A percentile compares a stretch with the other conserved stretches of the same genome.
Evolutionary conservation across 1,140 invertebrate species (phyloP).

Genomic region (Vollenhovia emeryi): DNA sequence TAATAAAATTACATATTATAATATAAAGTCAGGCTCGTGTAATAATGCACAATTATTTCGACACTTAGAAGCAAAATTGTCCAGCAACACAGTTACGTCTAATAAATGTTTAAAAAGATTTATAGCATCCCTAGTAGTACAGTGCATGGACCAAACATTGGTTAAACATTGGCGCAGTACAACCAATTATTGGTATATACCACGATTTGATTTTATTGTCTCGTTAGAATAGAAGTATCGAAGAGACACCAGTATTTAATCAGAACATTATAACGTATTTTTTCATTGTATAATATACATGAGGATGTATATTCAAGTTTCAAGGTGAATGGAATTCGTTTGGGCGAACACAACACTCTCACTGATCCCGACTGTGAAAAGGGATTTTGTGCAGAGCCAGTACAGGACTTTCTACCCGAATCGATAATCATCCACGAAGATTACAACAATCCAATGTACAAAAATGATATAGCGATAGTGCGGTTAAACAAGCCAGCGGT

Average conservation of each 20-base stretch:
- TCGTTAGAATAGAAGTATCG: background rate
- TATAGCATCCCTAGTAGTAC: too few species aligned
- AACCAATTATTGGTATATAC: too few species aligned
- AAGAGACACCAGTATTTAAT: background rate
- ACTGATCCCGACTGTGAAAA: slow-evolving; percentile 87
- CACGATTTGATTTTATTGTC: background rate
- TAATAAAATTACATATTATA: too few species aligned
- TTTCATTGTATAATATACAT: background rate
- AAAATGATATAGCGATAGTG: slow-evolving; percentile 90
- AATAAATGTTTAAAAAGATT: too few species aligned
- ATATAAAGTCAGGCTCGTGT: too few species aligned
- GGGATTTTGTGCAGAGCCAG: slow-evolving; percentile 85
- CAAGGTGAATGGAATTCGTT: slow-evolving; percentile 85
- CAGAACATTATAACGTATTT: too few species aligned
- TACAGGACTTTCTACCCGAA: slow-evolving; percentile 85
- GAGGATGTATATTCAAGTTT: slow-evolving; percentile 49
- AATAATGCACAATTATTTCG: too few species aligned
- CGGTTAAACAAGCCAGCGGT: slow-evolving; percentile 84
- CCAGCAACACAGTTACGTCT: too few species aligned
- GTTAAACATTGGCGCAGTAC: too few species aligned
- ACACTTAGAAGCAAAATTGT: too few species aligned
- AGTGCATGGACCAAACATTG: too few species aligned
- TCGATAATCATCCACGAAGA: slow-evolving; percentile 84
- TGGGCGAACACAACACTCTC: slow-evolving; percentile 87
- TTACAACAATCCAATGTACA: slow-evolving; percentile 87